Evolutionary conservation across 1,140 invertebrate species (phyloP).

Genomic region (Heliconius congener): DNA sequence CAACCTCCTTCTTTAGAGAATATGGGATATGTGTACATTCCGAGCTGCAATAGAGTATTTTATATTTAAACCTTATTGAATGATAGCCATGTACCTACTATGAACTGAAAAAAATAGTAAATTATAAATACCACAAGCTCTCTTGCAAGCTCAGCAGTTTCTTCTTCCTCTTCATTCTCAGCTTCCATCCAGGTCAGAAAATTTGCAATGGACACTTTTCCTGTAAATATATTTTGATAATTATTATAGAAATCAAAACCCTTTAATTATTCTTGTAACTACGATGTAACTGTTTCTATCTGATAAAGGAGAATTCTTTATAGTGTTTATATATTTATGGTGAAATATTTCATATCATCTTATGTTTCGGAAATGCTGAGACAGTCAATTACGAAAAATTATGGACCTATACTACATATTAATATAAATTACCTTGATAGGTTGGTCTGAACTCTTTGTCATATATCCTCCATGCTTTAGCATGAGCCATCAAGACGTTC

Average conservation of each 20-base stretch:
- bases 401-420: too few relatives aligned
- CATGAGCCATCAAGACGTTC: slow-evolving; percentile 78
- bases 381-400: too few relatives aligned
- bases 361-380: too few relatives aligned
- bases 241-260: too few relatives aligned
- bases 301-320: too few relatives aligned
- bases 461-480: slow-evolving; percentile 83
- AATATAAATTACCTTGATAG: slow-evolving; percentile 54
- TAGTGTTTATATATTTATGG: too few relatives aligned
- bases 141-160: not conserved
- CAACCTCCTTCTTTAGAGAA: slow-evolving; percentile 47
- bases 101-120: too few relatives aligned
- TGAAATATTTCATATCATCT: too few relatives aligned
- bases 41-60: slow-evolving; percentile 53
- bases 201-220: not conserved
- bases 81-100: too few relatives aligned
- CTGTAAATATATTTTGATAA: not conserved
- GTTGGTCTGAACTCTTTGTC: slow-evolving; percentile 47
- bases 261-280: too few relatives aligned
- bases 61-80: too few relatives aligned
- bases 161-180: not conserved
- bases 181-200: not conserved
- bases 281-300: too few relatives aligned
- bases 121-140: not conserved
- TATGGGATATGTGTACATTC: slow-evolving; percentile 80